Evolutionary conservation across 2,797 vertebrate species (phyloP).

Genomic region (Zonotrichia albicollis): DNA sequence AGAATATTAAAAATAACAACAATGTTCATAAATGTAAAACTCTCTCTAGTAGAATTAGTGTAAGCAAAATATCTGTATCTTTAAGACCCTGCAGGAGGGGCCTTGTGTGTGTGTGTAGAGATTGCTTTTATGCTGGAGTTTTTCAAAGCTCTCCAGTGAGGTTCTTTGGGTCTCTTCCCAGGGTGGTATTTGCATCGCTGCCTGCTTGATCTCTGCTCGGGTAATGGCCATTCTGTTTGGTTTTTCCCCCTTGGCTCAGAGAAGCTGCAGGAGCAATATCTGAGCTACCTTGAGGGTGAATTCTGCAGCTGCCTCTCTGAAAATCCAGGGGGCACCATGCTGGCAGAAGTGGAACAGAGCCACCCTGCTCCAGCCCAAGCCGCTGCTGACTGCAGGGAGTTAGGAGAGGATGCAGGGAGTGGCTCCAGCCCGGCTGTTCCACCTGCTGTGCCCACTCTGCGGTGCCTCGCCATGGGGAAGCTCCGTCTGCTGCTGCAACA

Average conservation of each 20-base stretch:
- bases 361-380: neutral
- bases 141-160: neutral
- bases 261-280: neutral
- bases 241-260: accelerated
- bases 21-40: neutral
- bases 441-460: neutral
- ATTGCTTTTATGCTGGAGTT: neutral
- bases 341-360: neutral
- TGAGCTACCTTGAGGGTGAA: neutral
- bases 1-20: neutral
- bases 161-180: neutral
- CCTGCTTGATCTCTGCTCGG: neutral
- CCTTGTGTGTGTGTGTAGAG: neutral
- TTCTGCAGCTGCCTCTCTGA: neutral
- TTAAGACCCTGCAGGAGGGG: neutral
- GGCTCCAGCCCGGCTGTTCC: neutral
- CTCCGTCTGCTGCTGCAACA: neutral
- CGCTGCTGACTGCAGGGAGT: accelerated
- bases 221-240: neutral
- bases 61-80: neutral
- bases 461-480: neutral
- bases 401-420: neutral
- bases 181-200: accelerated
- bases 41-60: neutral
- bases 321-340: neutral